A percentile compares a stretch with the other conserved stretches of the same genome.
These are phyloP conservation scores for Dissostichus mawsoni DNA, from an alignment of 2,113 vertebrate genomes.

Conservation along the genomic window DNA sequence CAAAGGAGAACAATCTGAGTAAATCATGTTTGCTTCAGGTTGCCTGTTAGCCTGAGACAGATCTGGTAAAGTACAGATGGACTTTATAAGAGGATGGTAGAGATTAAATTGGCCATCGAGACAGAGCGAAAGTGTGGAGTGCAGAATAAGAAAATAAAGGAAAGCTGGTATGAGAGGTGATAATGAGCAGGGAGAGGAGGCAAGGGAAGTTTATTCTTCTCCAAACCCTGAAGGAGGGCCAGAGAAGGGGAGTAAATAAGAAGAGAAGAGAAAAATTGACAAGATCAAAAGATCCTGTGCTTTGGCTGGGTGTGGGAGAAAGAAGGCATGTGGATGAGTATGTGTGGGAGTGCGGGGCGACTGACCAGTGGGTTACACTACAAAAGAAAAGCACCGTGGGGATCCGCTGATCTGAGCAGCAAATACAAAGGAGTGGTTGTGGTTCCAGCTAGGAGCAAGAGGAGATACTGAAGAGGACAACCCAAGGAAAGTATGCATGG, in stretches of 20 bases:
- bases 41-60: neutral
- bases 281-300: slow-evolving; percentile 67
- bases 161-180: slow-evolving; percentile 10
- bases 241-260: slow-evolving; percentile 34
- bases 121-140: slow-evolving; percentile 8
- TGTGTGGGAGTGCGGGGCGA: slow-evolving; percentile 58
- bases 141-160: neutral
- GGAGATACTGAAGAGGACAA: slow-evolving; percentile 24
- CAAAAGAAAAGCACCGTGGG: slow-evolving; percentile 66
- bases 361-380: slow-evolving; percentile 75
- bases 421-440: slow-evolving; percentile 61
- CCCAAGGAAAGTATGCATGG: slow-evolving; percentile 34
- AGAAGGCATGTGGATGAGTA: slow-evolving; percentile 56
- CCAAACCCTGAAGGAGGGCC: slow-evolving; percentile 34
- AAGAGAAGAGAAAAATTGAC: slow-evolving; percentile 36
- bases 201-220: slow-evolving; percentile 38
- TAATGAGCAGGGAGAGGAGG: slow-evolving; percentile 44
- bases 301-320: slow-evolving; percentile 46
- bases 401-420: slow-evolving; percentile 44
- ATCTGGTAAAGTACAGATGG: neutral
- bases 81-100: neutral
- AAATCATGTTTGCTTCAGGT: neutral
- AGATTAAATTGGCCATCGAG: slow-evolving; percentile 3
- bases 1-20: slow-evolving; percentile 15
- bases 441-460: slow-evolving; percentile 48